Evolutionary conservation across 2,888 invertebrate genomes (phyloP).

Genomic region (Dicranocentrus wangi): DNA sequence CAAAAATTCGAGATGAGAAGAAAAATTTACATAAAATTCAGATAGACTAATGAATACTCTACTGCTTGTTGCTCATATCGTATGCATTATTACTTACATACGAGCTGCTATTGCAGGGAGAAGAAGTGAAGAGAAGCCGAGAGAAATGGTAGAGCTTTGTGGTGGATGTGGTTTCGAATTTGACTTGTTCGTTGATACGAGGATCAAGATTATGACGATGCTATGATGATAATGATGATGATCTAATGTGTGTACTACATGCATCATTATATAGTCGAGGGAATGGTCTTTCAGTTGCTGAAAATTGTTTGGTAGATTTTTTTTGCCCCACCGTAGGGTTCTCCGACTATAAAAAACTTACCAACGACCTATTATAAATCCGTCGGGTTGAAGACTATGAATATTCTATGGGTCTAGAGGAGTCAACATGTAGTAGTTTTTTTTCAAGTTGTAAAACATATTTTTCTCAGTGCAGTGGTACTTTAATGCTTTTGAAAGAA

Average conservation of each 20-base stretch:
- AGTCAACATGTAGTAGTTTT: neutral
- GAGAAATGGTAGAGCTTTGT: constrained; percentile 3
- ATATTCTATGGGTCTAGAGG: neutral
- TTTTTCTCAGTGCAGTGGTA: neutral
- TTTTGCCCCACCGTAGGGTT: neutral
- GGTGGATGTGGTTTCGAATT: constrained; percentile 21
- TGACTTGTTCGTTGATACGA: constrained; percentile 25
- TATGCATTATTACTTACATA: constrained; percentile 8
- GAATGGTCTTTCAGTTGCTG: neutral
- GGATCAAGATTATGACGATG: constrained; percentile 51
- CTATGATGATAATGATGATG: constrained; percentile 43
- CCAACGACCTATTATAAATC: constrained; percentile 3
- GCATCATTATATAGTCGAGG: constrained; percentile 33
- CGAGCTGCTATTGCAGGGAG: neutral
- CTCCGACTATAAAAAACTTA: constrained; percentile 3
- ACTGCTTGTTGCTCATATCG: constrained; percentile 41
- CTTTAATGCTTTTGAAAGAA: neutral
- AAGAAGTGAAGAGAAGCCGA: neutral
- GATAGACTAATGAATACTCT: constrained; percentile 61
- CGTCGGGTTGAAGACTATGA: constrained; percentile 1
- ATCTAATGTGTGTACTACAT: constrained; percentile 32
- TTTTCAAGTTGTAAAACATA: neutral
- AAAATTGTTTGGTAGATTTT: constrained; percentile 5
- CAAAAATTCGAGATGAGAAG: constrained; percentile 33
- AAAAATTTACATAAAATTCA: constrained; percentile 63